These are phyloP conservation scores for Nymphalis polychloros DNA, from an alignment of 2,888 invertebrate species.

Conservation along the genomic window DNA sequence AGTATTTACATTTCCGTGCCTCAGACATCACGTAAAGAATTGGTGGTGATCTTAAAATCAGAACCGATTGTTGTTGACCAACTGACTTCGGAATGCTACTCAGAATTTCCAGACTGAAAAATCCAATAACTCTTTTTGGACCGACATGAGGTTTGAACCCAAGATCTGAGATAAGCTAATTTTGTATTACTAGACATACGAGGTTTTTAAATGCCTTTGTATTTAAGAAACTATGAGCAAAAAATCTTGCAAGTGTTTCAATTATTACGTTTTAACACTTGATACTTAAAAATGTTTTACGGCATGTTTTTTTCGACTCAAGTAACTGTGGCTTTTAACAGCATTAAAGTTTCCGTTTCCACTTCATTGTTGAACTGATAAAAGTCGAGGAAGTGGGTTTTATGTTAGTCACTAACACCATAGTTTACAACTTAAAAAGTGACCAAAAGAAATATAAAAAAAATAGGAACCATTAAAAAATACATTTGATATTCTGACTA, in stretches of 20 bases:
- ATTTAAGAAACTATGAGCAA: not conserved
- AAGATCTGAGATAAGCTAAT: no score
- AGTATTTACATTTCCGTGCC: no score
- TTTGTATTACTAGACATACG: no score
- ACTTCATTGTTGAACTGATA: slow-evolving; percentile 10
- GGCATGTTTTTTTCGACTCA: not conserved
- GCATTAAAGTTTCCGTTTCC: slow-evolving; percentile 26
- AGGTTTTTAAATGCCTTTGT: not conserved
- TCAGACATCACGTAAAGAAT: no score
- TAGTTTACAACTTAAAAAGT: not conserved
- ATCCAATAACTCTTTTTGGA: no score
- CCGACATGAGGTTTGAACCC: no score
- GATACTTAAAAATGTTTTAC: not conserved
- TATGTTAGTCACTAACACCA: slow-evolving; percentile 13
- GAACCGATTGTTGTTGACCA: no score
- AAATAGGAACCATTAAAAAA: not conserved
- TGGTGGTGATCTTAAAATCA: no score
- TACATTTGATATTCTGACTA: no score
- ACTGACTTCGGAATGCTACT: no score
- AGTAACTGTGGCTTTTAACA: slow-evolving; percentile 37
- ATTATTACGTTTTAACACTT: not conserved
- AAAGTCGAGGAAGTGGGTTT: slow-evolving; percentile 14
- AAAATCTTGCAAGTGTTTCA: not conserved
- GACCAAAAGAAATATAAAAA: not conserved
- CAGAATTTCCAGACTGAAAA: no score